A percentile compares a stretch with the other conserved stretches of the same genome.
Conservation (phyloP, 2,113 vertebrate species). For the Acrocephalus kingi region DNA sequence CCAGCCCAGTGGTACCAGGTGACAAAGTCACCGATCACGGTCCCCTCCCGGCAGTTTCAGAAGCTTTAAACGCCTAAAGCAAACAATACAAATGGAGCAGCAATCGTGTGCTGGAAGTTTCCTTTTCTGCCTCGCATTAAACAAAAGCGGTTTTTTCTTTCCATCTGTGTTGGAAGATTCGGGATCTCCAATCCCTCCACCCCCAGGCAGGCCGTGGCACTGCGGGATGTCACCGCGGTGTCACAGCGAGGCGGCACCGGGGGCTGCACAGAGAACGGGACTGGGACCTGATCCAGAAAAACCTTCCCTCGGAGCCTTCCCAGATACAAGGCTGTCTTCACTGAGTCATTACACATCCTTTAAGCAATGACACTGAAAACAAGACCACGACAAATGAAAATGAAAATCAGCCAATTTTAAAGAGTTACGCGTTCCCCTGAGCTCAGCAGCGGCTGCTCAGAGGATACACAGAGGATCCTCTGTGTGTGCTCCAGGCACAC, state of each 20-base stretch:
- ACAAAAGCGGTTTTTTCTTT: neutral
- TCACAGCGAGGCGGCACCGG: neutral
- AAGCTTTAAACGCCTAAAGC: neutral
- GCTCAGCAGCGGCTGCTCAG: neutral
- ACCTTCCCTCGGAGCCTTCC: neutral
- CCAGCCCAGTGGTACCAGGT: neutral
- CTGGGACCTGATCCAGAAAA: neutral
- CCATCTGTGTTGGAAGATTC: neutral
- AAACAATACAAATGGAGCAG: neutral
- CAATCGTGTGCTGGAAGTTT: neutral
- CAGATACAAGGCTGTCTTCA: neutral
- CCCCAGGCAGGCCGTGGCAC: neutral
- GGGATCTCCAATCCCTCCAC: neutral
- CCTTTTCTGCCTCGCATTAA: neutral
- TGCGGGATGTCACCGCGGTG: fast-evolving
- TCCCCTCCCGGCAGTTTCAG: neutral
- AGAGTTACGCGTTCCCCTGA: fast-evolving
- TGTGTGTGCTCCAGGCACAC: neutral
- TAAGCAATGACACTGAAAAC: neutral
- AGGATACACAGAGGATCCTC: neutral
- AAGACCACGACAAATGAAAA: neutral
- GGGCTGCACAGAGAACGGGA: neutral
- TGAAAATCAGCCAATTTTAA: neutral
- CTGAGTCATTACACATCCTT: neutral
- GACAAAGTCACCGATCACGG: neutral